phyloP scores from a whole-genome alignment of 2,113 vertebrate species.

The Laticauda colubrina region DNA sequence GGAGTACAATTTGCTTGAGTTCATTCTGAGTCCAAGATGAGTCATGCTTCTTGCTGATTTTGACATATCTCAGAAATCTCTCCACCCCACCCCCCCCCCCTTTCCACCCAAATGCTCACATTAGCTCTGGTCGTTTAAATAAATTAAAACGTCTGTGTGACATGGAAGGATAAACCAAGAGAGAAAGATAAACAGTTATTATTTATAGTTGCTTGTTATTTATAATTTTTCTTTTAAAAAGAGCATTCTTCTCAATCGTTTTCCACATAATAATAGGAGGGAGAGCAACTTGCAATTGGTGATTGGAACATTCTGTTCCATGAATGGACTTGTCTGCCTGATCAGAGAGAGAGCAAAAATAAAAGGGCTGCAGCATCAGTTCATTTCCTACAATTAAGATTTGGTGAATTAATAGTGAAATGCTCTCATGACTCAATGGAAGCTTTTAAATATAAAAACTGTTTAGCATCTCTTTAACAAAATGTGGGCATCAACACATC shows the following conservation, averaged over 20 bases:
- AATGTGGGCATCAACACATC: neutral
- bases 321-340: conserved; percentile 6
- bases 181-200: conserved; percentile 25
- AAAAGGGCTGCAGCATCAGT: neutral
- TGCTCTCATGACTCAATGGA: neutral
- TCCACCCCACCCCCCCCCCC: neutral
- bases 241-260: conserved; percentile 22
- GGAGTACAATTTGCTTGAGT: neutral
- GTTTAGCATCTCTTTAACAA: neutral
- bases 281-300: conserved; percentile 2
- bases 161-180: conserved; percentile 13
- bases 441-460: neutral
- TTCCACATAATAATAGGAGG: conserved; percentile 19
- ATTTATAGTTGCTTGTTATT: conserved; percentile 35
- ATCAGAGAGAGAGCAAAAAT: neutral
- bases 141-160: conserved; percentile 18
- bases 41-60: neutral
- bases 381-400: neutral
- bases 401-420: neutral
- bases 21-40: neutral
- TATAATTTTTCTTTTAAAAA: conserved; percentile 1
- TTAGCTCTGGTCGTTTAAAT: conserved; percentile 16
- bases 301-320: conserved; percentile 11
- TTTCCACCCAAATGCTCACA: neutral
- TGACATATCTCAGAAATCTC: neutral